Evolutionary conservation across 2,888 invertebrate species (phyloP).

Genomic region (Piscicola geometra): DNA sequence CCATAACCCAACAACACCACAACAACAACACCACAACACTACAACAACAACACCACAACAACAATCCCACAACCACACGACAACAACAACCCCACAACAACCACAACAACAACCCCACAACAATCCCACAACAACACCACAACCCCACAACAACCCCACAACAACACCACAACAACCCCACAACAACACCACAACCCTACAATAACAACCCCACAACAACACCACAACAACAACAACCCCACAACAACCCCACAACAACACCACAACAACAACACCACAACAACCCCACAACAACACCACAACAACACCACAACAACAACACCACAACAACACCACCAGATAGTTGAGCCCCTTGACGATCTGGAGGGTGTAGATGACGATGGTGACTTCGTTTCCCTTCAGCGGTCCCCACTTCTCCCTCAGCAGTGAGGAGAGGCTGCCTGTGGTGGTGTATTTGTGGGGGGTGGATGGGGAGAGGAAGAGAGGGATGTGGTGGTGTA

Average conservation of each 20-base stretch:
- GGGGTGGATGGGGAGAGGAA: neutral
- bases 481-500: neutral
- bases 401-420: constrained; percentile 94
- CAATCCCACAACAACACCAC: too few relatives aligned
- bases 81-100: neutral
- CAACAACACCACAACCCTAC: neutral
- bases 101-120: too few relatives aligned
- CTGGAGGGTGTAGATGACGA: constrained; percentile 93
- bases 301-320: too few relatives aligned
- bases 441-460: constrained; percentile 50
- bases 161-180: too few relatives aligned
- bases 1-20: too few relatives aligned
- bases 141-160: too few relatives aligned
- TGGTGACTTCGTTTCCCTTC: constrained; percentile 92
- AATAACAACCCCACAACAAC: neutral
- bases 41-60: too few relatives aligned
- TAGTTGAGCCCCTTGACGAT: constrained; percentile 95
- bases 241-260: neutral
- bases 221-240: neutral
- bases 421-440: constrained; percentile 82
- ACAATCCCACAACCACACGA: neutral
- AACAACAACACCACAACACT: too few relatives aligned
- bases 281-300: too few relatives aligned
- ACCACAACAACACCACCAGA: constrained; percentile 58
- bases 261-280: too few relatives aligned